Conservation (phyloP, 2,888 invertebrate genomes). For the Sepiola atlantica region DNA sequence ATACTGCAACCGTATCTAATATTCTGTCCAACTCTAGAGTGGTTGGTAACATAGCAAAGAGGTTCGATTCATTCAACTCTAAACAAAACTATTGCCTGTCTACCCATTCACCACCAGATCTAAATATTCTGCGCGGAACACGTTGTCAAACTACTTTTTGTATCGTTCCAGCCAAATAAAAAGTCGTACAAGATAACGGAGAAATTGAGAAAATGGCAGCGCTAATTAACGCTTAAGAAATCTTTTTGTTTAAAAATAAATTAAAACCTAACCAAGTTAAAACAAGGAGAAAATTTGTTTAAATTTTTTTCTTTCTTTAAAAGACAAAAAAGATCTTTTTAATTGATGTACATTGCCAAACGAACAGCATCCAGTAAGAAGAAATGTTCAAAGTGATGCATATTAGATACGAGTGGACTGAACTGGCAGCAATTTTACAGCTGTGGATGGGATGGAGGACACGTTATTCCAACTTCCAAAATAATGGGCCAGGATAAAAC, state of each 20-base stretch:
- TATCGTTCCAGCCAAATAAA: not conserved
- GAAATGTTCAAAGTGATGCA: not conserved
- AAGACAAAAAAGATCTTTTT: not conserved
- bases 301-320: not conserved
- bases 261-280: not conserved
- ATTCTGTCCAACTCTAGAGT: not conserved
- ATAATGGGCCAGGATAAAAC: not conserved
- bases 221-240: not conserved
- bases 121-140: not conserved
- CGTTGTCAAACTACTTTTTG: not conserved
- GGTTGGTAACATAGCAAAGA: not conserved
- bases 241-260: not conserved
- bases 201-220: not conserved
- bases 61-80: not conserved
- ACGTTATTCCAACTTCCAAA: not conserved
- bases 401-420: not conserved
- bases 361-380: conserved; percentile 14
- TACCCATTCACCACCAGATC: not conserved
- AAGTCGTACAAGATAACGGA: not conserved
- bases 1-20: no score
- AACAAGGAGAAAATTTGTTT: not conserved
- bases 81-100: not conserved
- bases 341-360: not conserved
- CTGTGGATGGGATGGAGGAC: not conserved
- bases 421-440: conserved; percentile 6